These are phyloP conservation scores for Cordilura impudica DNA, from an alignment of 2,888 invertebrate genomes.

Conservation along the genomic window DNA sequence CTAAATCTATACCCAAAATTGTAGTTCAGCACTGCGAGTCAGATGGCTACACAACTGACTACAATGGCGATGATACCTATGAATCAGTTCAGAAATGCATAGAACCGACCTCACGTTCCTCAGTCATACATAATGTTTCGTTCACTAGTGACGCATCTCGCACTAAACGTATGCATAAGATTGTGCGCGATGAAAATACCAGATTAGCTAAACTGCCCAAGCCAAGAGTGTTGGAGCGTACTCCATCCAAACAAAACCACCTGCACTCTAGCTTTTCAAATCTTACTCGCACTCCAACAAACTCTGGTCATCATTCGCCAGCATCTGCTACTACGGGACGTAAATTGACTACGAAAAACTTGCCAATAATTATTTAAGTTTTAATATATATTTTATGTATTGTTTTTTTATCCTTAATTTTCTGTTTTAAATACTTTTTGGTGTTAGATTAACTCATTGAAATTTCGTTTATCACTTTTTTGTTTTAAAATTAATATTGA, in stretches of 20 bases:
- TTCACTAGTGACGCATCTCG: conserved; percentile 22
- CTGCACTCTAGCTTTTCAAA: conserved; percentile 47
- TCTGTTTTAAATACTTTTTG: background rate
- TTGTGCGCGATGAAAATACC: conserved; percentile 56
- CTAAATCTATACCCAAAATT: conserved; percentile 47
- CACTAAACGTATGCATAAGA: conserved; percentile 44
- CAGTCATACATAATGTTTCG: conserved; percentile 57
- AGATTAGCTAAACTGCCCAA: conserved; percentile 59
- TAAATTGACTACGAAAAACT: conserved; percentile 71
- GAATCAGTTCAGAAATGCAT: conserved; percentile 68
- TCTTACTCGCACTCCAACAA: conserved; percentile 28
- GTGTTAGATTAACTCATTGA: conserved; percentile 3
- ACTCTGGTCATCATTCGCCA: conserved; percentile 54
- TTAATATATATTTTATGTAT: background rate
- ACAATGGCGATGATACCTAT: conserved; percentile 63
- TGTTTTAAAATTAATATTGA: no score
- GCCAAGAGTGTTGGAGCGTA: conserved; percentile 53
- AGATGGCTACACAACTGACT: conserved; percentile 48
- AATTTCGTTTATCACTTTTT: background rate
- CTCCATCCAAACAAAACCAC: conserved; percentile 62
- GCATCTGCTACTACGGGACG: conserved; percentile 57
- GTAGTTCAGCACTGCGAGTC: conserved; percentile 35
- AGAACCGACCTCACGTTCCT: conserved; percentile 67
- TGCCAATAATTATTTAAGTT: conserved; percentile 69
- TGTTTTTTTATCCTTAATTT: no score